Evolutionary conservation across 37 sponge, comb jelly and placozoan species (phyloP), one percentile per base, ranked within the genome.

Genomic region (Aplysina aerophoba): DNA sequence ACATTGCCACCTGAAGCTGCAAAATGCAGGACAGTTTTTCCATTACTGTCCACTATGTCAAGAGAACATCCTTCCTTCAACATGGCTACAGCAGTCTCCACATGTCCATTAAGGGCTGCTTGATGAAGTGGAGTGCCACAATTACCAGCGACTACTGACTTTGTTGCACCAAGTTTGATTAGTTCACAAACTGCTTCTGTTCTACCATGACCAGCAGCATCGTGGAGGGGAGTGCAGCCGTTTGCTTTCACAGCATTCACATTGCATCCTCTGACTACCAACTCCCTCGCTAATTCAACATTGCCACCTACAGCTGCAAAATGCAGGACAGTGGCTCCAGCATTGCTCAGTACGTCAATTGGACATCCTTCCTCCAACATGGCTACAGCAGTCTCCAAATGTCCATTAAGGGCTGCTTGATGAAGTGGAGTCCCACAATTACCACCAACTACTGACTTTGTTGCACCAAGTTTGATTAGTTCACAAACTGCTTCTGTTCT

Each of bases 1-100:
- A 41, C 50, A 75, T 75, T 15, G 22, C 78, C 78, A 24, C 37
- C 78, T 21, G 39, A 11, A 75, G 78, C 78, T 39, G 78, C 78
- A 19, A 0, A 75, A 41, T 75, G 78, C 16, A 41, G 53, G 22
- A 36, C 78, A 75, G 54, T 75, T 1, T 1, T 12, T 41, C 78
- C 78, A 75, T 75, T 41, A 75, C 37, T 41, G 25, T 15, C 44
- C n/a, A 41, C n/a, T 50, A 36, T 54, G 41, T 40, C 50, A 25
- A 50, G 11, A 25, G 38, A 12, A 75, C 41, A 75, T 21, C 78
- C 78, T 41, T 41, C 53, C 16, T 5, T 13, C n/a, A 75, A 19
- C 40, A 75, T 19, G 16, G 41, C 50, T 50, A n/a, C 4, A 50
- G 41, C 11, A 25, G 78, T 36, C 21, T 75, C 41, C 16, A 75